Evolutionary conservation across 2,113 vertebrate genomes (phyloP).

Genomic region (Pyxicephalus adspersus): DNA sequence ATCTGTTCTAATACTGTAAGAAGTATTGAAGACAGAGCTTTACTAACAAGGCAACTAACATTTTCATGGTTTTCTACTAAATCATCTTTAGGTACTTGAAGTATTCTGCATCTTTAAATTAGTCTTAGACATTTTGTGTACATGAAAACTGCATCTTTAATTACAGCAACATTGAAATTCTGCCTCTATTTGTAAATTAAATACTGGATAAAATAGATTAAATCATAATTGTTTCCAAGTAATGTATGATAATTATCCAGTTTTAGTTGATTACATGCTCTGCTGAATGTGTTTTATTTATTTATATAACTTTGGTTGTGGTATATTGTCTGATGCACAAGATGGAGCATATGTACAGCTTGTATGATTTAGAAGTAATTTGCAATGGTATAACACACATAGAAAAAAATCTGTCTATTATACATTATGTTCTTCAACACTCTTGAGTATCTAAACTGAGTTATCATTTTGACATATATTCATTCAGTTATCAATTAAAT

Average conservation of each 20-base stretch:
- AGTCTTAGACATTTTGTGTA: too few relatives aligned
- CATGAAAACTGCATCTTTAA: background rate
- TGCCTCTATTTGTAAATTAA: background rate
- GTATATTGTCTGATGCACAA: background rate
- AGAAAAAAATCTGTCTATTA: conserved; percentile 15
- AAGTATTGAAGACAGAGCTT: too few relatives aligned
- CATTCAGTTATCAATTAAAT: too few relatives aligned
- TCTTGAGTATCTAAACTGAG: background rate
- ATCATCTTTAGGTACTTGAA: too few relatives aligned
- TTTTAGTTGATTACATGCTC: conserved; percentile 9
- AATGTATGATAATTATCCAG: conserved; percentile 23
- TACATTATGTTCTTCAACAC: background rate
- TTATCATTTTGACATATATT: too few relatives aligned
- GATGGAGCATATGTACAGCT: background rate
- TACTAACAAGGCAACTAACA: too few relatives aligned
- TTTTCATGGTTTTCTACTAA: too few relatives aligned
- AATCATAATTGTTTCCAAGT: conserved; percentile 5
- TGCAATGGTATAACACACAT: background rate
- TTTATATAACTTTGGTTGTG: background rate
- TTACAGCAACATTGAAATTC: background rate
- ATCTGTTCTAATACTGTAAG: too few relatives aligned
- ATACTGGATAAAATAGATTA: conserved; percentile 8
- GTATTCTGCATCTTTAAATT: too few relatives aligned
- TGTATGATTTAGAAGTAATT: background rate
- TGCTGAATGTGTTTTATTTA: background rate